These are phyloP conservation scores for Poeciliopsis occidentalis DNA, from an alignment of 2,113 vertebrate species.

Conservation along the genomic window DNA sequence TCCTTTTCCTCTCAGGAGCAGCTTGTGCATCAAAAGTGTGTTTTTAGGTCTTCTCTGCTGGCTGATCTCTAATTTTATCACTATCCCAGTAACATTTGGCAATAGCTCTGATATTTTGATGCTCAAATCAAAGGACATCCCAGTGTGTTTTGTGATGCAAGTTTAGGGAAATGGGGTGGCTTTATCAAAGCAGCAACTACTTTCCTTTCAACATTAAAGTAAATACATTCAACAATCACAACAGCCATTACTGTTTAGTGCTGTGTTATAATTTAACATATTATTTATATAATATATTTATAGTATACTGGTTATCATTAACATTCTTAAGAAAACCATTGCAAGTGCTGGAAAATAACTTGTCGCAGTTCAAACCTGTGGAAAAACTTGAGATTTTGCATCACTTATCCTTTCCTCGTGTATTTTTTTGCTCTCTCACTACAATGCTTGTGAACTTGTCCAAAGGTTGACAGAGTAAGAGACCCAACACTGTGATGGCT, in stretches of 20 bases:
- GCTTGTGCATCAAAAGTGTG: neutral
- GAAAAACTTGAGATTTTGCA: neutral
- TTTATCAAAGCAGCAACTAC: neutral
- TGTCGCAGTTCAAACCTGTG: neutral
- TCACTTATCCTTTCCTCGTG: too few species aligned
- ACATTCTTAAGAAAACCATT: neutral
- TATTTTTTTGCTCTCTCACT: neutral
- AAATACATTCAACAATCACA: neutral
- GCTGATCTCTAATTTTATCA: neutral
- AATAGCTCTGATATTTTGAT: neutral
- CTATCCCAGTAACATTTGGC: neutral
- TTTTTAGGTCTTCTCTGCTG: too few species aligned
- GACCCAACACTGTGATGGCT: constrained; percentile 3
- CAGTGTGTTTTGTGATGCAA: neutral
- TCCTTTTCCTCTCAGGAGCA: too few species aligned
- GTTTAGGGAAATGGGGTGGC: neutral
- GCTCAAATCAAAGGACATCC: neutral
- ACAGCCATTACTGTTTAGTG: neutral
- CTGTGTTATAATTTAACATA: neutral
- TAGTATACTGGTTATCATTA: neutral
- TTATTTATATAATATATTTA: too few species aligned
- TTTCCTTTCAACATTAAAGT: neutral
- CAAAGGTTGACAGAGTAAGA: neutral
- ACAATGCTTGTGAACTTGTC: neutral
- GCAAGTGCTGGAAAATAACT: neutral